Conservation (phyloP, 2,113 vertebrate species). For the Pionites leucogaster region DNA sequence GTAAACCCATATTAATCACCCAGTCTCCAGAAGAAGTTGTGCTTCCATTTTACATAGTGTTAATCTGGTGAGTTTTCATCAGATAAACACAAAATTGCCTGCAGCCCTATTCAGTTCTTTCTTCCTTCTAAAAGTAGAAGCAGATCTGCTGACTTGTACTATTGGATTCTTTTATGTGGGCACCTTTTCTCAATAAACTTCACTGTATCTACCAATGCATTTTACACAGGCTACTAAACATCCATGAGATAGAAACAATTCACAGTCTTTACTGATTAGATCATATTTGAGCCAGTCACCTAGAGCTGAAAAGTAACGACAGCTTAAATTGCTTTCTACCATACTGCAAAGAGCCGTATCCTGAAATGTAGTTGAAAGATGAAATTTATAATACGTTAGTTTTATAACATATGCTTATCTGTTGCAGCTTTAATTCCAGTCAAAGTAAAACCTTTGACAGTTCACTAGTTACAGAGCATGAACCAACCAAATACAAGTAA, state of each 20-base stretch:
- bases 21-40: not conserved
- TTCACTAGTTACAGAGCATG: not conserved
- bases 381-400: not conserved
- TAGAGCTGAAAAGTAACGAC: conserved; percentile 21
- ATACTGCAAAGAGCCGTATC: not conserved
- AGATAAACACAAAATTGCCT: not conserved
- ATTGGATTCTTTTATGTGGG: conserved; percentile 28
- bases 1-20: not conserved
- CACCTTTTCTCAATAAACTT: conserved; percentile 34
- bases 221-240: conserved; percentile 38
- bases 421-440: not conserved
- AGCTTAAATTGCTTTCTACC: conserved; percentile 30
- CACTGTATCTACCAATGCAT: not conserved
- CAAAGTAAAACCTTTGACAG: conserved; percentile 6
- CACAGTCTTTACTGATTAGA: conserved; percentile 42
- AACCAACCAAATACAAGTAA: not conserved
- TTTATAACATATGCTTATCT: conserved; percentile 22
- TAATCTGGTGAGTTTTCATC: not conserved
- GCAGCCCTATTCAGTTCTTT: not conserved
- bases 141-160: not conserved
- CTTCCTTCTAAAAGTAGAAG: not conserved
- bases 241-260: conserved; percentile 43
- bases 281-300: conserved; percentile 46
- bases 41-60: not conserved
- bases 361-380: conserved; percentile 18